Evolutionary conservation across 2,113 vertebrate species (phyloP), one percentile per base, ranked within the genome.

Genomic region (Phasianus colchicus): DNA sequence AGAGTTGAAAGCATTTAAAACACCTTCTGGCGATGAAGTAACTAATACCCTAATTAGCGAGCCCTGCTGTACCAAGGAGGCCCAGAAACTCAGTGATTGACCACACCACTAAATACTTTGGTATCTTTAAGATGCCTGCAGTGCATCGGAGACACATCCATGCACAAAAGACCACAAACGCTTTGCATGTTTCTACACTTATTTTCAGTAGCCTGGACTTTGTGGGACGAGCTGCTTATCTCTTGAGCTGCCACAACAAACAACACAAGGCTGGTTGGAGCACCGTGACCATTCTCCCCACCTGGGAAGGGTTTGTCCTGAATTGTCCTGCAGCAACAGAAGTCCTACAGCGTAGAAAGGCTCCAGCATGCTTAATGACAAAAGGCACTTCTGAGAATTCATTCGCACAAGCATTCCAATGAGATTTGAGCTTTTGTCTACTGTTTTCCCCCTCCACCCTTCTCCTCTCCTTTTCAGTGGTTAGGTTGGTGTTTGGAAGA

Each of bases 381-480:
- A 78, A 95, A 95, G 95, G 95, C 94, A 95, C 96, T 95, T 97
- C 57, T 91, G 69, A 90, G 85, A 86, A 78, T 69, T 13, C 3
- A 69, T 34, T 50, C 72, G 52, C 45, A 55, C 60, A 13, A 58
- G 24, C 60, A 25, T 55, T 43, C 79, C 85, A 71, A 47, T 19
- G 63, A 70, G 79, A 73, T 1, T 9, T 21, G 36, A 58, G 57
- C 57, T 89, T 54, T 74, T 20, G 58, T 47, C 63, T 57, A 52
- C 77, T 55, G 0, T 70, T 42, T 55, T 73, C 54, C 24, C 92
- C 43, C 36, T 57, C 17, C 30, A 24, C 50, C 45, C 38, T 24
- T 29, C 45, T 55, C 79, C 48, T 87, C 1, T 58, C 76, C 36
- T 60, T 25, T 30, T n/a, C 48, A 34, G 20, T 2, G 34, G 17